Percentiles rank a stretch among this genome's conserved stretches.
Evolutionary conservation across 2,888 invertebrate genomes (phyloP).

Genomic region (Lymantria monacha): DNA sequence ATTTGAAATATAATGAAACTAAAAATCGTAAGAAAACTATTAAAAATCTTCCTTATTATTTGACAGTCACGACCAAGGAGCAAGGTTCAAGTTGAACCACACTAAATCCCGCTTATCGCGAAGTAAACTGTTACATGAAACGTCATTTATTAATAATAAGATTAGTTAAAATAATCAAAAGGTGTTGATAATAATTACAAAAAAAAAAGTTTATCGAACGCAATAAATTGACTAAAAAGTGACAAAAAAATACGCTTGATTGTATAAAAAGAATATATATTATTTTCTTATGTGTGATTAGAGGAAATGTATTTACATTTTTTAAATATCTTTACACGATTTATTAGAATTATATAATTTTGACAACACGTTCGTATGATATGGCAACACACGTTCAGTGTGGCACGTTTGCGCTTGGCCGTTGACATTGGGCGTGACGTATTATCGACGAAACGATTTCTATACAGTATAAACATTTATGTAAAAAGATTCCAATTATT

Average conservation of each 20-base stretch:
- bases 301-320: conserved; percentile 5
- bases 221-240: neutral
- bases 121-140: neutral
- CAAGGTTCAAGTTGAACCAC: too few species aligned
- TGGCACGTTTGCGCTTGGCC: neutral
- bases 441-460: conserved; percentile 4
- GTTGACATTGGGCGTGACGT: neutral
- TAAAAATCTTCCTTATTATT: too few species aligned
- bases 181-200: neutral
- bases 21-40: too few species aligned
- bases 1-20: too few species aligned
- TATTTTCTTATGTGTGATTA: conserved; percentile 8
- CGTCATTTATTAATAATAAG: neutral
- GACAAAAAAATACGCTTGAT: neutral
- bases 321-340: conserved; percentile 4
- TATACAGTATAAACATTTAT: conserved; percentile 28
- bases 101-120: neutral
- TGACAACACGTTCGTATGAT: conserved; percentile 5
- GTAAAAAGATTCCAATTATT: conserved; percentile 58
- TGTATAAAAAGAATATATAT: conserved; percentile 5
- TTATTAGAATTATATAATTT: neutral
- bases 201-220: neutral
- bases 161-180: neutral
- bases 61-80: too few species aligned
- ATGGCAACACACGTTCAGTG: conserved; percentile 5